Conservation (phyloP, 2,113 vertebrate species). For the Meleagris gallopavo region DNA sequence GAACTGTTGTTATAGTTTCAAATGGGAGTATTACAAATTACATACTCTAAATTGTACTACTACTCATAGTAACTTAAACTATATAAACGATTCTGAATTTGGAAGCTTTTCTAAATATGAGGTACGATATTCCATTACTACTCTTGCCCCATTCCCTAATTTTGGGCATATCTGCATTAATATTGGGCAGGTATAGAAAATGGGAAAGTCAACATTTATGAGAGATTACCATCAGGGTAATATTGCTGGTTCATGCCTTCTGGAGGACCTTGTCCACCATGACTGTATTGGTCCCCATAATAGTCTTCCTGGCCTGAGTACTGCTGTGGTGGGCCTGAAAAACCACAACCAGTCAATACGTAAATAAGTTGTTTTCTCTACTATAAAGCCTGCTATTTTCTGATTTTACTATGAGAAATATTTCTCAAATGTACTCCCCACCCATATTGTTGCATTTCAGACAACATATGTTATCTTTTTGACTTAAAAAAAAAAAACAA, state of each 20-base stretch:
- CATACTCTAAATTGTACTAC: conserved; percentile 35
- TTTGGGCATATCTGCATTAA: conserved; percentile 61
- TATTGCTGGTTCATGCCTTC: conserved; percentile 96
- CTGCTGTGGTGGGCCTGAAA: conserved; percentile 99
- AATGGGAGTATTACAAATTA: conserved; percentile 21
- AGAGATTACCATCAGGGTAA: conserved; percentile 88
- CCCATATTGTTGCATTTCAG: conserved; percentile 59
- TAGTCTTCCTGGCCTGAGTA: conserved; percentile 99
- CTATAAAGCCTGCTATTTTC: conserved; percentile 69
- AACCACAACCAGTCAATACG: conserved; percentile 82
- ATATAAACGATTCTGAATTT: conserved; percentile 41
- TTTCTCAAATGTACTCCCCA: conserved; percentile 65
- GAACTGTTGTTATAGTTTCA: conserved; percentile 16
- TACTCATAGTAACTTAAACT: conserved; percentile 16
- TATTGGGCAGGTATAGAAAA: conserved; percentile 75
- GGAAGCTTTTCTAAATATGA: conserved; percentile 43
- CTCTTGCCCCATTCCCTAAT: conserved; percentile 26
- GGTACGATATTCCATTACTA: conserved; percentile 39
- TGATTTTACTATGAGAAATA: conserved; percentile 66
- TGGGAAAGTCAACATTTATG: conserved; percentile 78
- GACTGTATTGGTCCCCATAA: conserved; percentile 99
- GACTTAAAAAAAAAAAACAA: background rate
- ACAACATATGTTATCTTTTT: conserved; percentile 49
- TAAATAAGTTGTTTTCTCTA: conserved; percentile 75
- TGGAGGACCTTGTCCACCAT: conserved; percentile 97